A percentile compares a stretch with the other conserved stretches of the same genome.
These are phyloP conservation scores for Bradypus variegatus DNA, from an alignment of 2,797 vertebrate genomes.

Conservation along the genomic window DNA sequence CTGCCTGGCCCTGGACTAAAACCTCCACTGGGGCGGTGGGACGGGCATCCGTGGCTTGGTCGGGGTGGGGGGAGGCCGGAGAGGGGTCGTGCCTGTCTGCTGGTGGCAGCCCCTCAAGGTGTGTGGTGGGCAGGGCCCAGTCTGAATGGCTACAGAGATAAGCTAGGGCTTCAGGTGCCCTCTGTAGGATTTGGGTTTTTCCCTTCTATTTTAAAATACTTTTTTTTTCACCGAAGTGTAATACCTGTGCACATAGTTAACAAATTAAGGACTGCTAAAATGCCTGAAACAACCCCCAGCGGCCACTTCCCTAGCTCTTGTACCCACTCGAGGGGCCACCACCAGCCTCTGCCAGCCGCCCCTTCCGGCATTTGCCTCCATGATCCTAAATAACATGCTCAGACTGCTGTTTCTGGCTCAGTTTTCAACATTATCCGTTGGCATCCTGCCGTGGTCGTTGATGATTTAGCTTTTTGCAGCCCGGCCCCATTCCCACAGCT, in stretches of 20 bases:
- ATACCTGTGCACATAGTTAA: background rate
- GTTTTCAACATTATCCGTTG: background rate
- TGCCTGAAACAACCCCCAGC: background rate
- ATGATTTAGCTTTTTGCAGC: background rate
- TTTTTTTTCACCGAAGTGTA: background rate
- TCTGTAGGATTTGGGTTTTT: background rate
- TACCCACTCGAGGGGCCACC: background rate
- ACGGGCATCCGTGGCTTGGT: background rate
- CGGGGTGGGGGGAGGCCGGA: background rate
- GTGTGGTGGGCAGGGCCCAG: background rate
- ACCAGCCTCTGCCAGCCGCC: too few relatives aligned
- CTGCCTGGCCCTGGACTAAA: background rate
- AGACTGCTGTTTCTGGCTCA: background rate
- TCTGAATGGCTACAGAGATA: background rate
- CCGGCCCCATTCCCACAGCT: background rate
- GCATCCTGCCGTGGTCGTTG: background rate
- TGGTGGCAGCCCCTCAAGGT: background rate
- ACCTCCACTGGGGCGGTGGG: background rate
- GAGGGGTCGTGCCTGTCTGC: background rate
- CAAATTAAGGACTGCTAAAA: background rate
- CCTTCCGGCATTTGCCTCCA: background rate
- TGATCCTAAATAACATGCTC: fast-evolving
- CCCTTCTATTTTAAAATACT: background rate
- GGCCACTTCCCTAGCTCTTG: background rate
- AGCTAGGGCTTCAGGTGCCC: background rate